Evolutionary conservation across 2,888 invertebrate species (phyloP).

Genomic region (Helicoverpa assulta): DNA sequence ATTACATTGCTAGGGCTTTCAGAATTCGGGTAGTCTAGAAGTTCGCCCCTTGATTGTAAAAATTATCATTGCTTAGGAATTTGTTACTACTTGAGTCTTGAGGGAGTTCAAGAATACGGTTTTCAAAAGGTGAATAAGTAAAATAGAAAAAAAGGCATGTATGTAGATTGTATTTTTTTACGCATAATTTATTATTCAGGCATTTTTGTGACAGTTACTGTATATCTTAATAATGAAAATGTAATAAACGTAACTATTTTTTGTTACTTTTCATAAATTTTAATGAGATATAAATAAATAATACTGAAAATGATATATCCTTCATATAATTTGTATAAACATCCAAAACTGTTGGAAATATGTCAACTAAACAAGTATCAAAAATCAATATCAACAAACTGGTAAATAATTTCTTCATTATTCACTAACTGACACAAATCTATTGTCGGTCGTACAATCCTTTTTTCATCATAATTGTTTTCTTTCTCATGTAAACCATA

Average conservation of each 20-base stretch:
- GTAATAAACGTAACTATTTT: no score
- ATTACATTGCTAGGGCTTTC: neutral
- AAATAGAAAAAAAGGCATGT: no score
- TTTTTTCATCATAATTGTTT: conserved; percentile 83
- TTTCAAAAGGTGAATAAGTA: no score
- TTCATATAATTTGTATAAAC: conserved; percentile 1
- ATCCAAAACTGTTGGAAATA: neutral
- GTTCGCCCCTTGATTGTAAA: no score
- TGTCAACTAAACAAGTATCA: neutral
- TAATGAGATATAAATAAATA: conserved; percentile 18
- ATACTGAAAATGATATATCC: conserved; percentile 5
- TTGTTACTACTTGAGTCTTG: no score
- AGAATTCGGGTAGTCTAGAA: neutral
- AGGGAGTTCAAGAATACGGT: no score
- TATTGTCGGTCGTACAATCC: conserved; percentile 63
- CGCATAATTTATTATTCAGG: no score
- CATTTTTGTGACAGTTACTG: no score
- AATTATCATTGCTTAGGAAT: no score
- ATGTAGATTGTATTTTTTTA: no score
- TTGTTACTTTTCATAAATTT: neutral
- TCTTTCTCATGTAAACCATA: conserved; percentile 78
- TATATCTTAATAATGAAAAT: no score
- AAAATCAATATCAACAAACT: conserved; percentile 44
- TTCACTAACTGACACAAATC: conserved; percentile 74
- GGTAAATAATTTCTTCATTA: conserved; percentile 55